Percentiles rank a stretch among this genome's conserved stretches.
Conservation (phyloP, 2,888 invertebrate species). For the Drosophila subquinaria region DNA sequence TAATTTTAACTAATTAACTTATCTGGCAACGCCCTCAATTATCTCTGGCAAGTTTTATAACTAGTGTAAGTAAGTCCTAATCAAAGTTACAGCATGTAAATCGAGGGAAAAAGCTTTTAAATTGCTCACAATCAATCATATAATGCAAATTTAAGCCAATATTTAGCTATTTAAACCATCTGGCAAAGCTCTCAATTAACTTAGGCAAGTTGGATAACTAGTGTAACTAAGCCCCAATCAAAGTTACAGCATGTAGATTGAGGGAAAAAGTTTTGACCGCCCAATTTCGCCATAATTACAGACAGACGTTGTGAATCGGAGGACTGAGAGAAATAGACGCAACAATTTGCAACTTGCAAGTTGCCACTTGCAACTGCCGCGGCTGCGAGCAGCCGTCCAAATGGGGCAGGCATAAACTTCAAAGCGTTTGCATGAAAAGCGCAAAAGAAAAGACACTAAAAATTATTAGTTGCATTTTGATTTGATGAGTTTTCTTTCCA, state of each 20-base stretch:
- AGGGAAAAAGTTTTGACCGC: slow-evolving; percentile 38
- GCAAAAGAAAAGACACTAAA: slow-evolving; percentile 20
- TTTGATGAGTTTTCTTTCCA: slow-evolving; percentile 48
- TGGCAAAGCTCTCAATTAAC: slow-evolving; percentile 11
- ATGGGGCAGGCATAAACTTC: slow-evolving; percentile 31
- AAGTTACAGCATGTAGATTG: background rate
- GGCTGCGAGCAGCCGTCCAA: slow-evolving; percentile 11
- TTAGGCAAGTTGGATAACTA: slow-evolving; percentile 22
- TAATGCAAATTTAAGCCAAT: too few species aligned
- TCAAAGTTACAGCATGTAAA: too few species aligned
- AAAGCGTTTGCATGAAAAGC: slow-evolving; percentile 36
- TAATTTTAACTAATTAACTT: too few species aligned
- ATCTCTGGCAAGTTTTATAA: too few species aligned
- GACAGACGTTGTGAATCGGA: slow-evolving; percentile 3
- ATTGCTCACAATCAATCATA: too few species aligned
- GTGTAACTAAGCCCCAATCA: slow-evolving; percentile 20
- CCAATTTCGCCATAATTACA: slow-evolving; percentile 63
- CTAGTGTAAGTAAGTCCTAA: too few species aligned
- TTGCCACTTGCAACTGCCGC: slow-evolving; percentile 33
- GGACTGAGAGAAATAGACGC: slow-evolving; percentile 11
- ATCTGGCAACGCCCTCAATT: too few species aligned
- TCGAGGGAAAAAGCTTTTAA: too few species aligned
- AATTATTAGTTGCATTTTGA: slow-evolving; percentile 68
- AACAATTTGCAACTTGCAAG: slow-evolving; percentile 12
- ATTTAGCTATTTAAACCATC: background rate